Percentiles rank a stretch among this genome's conserved stretches.
Evolutionary conservation across 2,113 vertebrate genomes (phyloP).

Genomic region (Apodemus sylvaticus): DNA sequence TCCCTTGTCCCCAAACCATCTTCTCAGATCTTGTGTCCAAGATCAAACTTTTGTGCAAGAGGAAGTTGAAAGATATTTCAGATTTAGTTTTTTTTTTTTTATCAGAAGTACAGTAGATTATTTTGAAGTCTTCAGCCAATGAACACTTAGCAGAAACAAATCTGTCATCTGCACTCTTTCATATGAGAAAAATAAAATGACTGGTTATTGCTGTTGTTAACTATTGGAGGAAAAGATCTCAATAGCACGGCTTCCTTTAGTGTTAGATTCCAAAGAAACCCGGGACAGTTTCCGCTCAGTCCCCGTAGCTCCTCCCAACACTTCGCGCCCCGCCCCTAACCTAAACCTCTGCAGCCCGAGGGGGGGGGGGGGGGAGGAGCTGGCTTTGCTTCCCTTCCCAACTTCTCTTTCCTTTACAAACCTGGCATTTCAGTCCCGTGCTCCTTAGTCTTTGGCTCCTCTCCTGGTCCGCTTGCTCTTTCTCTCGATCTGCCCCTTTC

Average conservation of each 20-base stretch:
- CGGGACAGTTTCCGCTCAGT: no score
- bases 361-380: no score
- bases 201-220: slow-evolving; percentile 52
- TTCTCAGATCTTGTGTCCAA: slow-evolving; percentile 48
- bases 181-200: slow-evolving; percentile 67
- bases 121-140: slow-evolving; percentile 28
- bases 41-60: slow-evolving; percentile 40
- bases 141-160: background rate
- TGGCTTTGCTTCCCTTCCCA: background rate
- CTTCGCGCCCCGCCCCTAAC: background rate
- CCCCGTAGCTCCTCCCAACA: background rate
- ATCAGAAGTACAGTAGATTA: background rate
- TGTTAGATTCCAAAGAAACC: background rate
- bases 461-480: background rate
- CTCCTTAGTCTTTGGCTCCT: background rate
- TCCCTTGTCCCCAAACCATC: background rate
- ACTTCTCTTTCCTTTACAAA: background rate
- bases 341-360: background rate
- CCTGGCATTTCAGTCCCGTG: background rate
- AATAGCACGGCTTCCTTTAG: slow-evolving; percentile 60
- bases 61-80: slow-evolving; percentile 27
- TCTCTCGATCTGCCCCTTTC: background rate
- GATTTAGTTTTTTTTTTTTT: background rate
- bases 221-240: slow-evolving; percentile 57
- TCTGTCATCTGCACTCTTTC: slow-evolving; percentile 36